Evolutionary conservation across 2,888 invertebrate genomes (phyloP).

Genomic region (Linyphia triangularis): DNA sequence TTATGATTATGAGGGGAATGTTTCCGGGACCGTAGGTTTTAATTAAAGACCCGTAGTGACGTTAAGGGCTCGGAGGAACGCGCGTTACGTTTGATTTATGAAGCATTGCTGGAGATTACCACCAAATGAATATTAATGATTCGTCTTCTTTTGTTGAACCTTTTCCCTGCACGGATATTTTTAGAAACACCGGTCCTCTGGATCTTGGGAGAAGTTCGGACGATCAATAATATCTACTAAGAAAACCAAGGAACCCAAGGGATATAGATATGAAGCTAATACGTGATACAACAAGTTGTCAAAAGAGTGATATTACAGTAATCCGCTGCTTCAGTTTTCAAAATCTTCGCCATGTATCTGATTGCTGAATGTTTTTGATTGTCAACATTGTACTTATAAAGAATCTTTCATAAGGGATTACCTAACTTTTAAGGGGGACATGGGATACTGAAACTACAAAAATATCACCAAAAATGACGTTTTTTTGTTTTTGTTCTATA

Average conservation of each 20-base stretch:
- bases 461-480: too few relatives aligned
- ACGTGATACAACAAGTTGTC: too few relatives aligned
- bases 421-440: too few relatives aligned
- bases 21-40: slow-evolving; percentile 47
- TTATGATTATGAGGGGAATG: slow-evolving; percentile 40
- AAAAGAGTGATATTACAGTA: too few relatives aligned
- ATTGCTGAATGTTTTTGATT: too few relatives aligned
- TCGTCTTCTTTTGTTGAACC: slow-evolving; percentile 44
- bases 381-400: too few relatives aligned
- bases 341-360: too few relatives aligned
- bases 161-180: slow-evolving; percentile 32
- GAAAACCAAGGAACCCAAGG: not conserved
- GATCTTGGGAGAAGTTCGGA: not conserved
- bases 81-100: slow-evolving; percentile 57
- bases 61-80: not conserved
- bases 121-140: slow-evolving; percentile 66
- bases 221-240: slow-evolving; percentile 31
- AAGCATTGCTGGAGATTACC: slow-evolving; percentile 50
- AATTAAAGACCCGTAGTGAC: slow-evolving; percentile 50
- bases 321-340: too few relatives aligned
- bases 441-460: too few relatives aligned
- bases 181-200: slow-evolving; percentile 29
- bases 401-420: too few relatives aligned
- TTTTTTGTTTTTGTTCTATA: too few relatives aligned
- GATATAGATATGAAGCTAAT: too few relatives aligned